Evolutionary conservation across 2,888 invertebrate species (phyloP).

Genomic region (Cephus rjabovi): DNA sequence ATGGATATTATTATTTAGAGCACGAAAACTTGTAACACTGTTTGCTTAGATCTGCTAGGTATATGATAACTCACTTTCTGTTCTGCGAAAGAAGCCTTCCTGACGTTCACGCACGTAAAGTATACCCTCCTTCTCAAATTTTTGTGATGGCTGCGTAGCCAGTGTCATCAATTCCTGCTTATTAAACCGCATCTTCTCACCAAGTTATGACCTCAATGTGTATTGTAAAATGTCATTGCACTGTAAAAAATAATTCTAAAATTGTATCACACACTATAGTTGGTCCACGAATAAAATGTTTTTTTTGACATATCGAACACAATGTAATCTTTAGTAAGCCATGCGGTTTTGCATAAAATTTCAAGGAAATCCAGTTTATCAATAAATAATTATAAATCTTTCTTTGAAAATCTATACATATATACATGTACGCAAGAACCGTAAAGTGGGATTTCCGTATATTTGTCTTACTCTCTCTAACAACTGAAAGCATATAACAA

Average conservation of each 20-base stretch:
- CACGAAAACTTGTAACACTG: constrained; percentile 14
- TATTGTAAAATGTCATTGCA: constrained; percentile 8
- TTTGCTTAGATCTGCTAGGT: constrained; percentile 18
- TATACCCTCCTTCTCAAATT: constrained; percentile 93
- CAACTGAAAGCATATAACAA: background rate
- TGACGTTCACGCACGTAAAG: constrained; percentile 88
- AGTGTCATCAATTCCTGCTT: constrained; percentile 87
- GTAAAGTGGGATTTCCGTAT: background rate
- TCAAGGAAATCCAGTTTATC: background rate
- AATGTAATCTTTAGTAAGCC: background rate
- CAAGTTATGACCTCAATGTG: constrained; percentile 6
- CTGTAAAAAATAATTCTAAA: background rate
- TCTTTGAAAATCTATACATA: background rate
- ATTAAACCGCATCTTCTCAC: constrained; percentile 84
- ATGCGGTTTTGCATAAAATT: background rate
- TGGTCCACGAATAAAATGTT: background rate
- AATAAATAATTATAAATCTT: background rate
- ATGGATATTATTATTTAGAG: constrained; percentile 23
- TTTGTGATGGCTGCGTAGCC: constrained; percentile 87
- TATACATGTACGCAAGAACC: background rate
- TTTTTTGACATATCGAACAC: background rate
- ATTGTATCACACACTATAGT: background rate
- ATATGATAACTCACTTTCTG: constrained; percentile 80
- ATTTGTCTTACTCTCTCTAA: background rate
- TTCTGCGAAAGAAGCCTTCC: constrained; percentile 90